phyloP scores from a whole-genome alignment of 2,888 invertebrate species.

The Archips crataeganus region DNA sequence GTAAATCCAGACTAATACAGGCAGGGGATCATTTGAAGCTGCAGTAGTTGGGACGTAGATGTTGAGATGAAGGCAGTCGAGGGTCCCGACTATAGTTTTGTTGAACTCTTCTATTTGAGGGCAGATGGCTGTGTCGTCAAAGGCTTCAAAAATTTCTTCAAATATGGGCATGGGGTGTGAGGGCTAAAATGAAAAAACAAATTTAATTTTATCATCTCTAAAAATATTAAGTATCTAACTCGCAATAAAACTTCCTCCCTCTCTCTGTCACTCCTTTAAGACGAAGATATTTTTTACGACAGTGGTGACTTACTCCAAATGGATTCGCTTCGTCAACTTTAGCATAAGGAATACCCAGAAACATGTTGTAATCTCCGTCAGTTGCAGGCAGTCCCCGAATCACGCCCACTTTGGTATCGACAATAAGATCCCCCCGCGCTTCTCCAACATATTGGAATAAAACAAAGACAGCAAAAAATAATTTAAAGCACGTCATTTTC shows the following conservation, averaged over 20 bases:
- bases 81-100: constrained; percentile 57
- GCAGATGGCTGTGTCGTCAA: constrained; percentile 34
- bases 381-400: constrained; percentile 56
- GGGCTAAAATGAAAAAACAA: background rate
- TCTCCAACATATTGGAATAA: constrained; percentile 13
- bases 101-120: constrained; percentile 50
- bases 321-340: constrained; percentile 62
- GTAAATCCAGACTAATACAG: constrained; percentile 64
- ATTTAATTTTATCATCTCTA: too few relatives aligned
- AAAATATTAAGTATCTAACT: too few relatives aligned
- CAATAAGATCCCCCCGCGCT: constrained; percentile 49
- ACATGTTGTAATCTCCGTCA: constrained; percentile 60
- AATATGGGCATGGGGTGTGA: constrained; percentile 28
- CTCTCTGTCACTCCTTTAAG: too few relatives aligned
- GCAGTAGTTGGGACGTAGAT: constrained; percentile 60
- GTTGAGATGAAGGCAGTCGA: constrained; percentile 62
- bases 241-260: too few relatives aligned
- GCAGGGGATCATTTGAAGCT: constrained; percentile 51
- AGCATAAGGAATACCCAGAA: constrained; percentile 71
- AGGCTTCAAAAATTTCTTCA: constrained; percentile 32
- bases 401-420: constrained; percentile 54
- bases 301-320: constrained; percentile 61
- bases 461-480: background rate
- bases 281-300: too few relatives aligned
- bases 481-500: too few relatives aligned